Conservation (phyloP, 1,140 invertebrate genomes). For the Cydia splendana region DNA sequence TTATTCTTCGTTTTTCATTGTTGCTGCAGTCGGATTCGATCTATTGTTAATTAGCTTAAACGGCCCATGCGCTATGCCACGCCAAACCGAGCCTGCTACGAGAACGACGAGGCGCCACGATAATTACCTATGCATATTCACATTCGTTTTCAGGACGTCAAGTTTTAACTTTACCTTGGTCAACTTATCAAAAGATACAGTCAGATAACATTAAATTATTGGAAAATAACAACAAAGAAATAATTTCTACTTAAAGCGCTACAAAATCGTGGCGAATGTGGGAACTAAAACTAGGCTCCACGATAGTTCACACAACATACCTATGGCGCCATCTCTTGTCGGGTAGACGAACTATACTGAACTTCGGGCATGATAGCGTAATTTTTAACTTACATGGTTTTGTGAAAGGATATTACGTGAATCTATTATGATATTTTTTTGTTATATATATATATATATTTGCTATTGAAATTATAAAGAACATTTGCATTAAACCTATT, state of each 20-base stretch:
- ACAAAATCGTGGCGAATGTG: constrained; percentile 39
- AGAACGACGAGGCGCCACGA: constrained; percentile 35
- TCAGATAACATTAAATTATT: not conserved
- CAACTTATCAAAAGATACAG: not conserved
- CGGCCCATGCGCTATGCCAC: constrained; percentile 68
- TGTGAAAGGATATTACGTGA: not conserved
- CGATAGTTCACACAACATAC: constrained; percentile 41
- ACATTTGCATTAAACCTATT: too few relatives aligned
- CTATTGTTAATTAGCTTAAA: constrained; percentile 79
- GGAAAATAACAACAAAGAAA: not conserved
- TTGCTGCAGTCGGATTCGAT: constrained; percentile 73
- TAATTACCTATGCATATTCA: constrained; percentile 33
- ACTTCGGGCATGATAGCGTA: not conserved
- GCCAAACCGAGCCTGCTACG: constrained; percentile 47
- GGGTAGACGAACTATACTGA: constrained; percentile 56
- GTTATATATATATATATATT: too few relatives aligned
- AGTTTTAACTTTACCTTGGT: not conserved
- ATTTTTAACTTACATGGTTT: not conserved
- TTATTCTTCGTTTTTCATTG: constrained; percentile 80
- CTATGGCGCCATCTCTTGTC: constrained; percentile 62
- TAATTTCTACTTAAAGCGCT: constrained; percentile 42
- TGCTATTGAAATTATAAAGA: too few relatives aligned
- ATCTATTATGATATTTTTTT: not conserved
- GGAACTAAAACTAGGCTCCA: constrained; percentile 50
- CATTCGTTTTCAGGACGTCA: not conserved